Base-by-base conservation (phyloP, 2,113 vertebrate genomes). In the Dromiciops gliroides region DNA sequence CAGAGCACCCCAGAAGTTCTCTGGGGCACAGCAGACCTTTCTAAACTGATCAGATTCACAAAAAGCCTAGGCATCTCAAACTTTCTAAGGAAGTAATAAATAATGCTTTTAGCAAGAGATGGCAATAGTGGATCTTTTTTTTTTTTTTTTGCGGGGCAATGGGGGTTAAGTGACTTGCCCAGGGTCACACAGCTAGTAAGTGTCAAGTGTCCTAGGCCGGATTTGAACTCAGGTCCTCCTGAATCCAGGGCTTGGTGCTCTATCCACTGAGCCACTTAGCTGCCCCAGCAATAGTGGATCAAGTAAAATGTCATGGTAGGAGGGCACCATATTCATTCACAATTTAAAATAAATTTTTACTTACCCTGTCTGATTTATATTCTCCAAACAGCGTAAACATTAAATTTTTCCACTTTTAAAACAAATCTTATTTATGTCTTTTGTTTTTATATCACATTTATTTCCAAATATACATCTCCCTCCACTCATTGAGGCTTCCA, bases 341-440 rank as follows among this genome's bases (percentile, higher is more conserved):
- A 93, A 93, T 91, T 93, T 89, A 90, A 96, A 83, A 75, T 89
- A 2, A 48, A 94, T 50, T 96, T 93, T 93, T 91, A 93, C 31
- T 94, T 89, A 93, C 44, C 23, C 52, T 93, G 53, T 83, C 50
- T 91, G 31, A 51, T 48, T 37, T 60, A 8, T 90, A 92, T 12
- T 1, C 51, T 51, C 75, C 51, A 93, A 93, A 92, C 23, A 56
- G 60, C 50, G 24, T 22, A 83, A 67, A 67, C 60, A 67, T n/a
- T 19, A 16, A 11, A 19, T n/a, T 83, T 83, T 44, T 83, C n/a
- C 14, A 83, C 67, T 44, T 75, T 44, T 83, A 83, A 83, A 7
- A 8, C 37, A 83, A n/a, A 83, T 83, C 44, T 83, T 44, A 44
- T 83, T 83, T 16, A 83, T 31, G 67, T 75, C 16, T 75, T n/a